Base-by-base conservation (phyloP, 2,797 vertebrate species). In the Pelobates cultripes region DNA sequence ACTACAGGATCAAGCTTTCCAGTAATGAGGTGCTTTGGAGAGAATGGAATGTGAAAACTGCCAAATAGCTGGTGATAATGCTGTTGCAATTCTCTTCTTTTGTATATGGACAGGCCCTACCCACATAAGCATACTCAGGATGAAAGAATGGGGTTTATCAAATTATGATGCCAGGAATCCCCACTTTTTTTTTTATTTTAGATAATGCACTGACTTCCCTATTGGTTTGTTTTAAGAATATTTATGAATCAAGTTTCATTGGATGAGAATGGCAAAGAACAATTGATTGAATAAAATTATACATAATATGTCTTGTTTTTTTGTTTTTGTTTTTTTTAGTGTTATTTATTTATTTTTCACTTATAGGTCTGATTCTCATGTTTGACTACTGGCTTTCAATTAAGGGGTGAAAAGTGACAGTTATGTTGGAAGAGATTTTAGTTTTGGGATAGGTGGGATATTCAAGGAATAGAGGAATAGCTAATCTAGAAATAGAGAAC, bases 201-300 rank as follows among this genome's bases (percentile, higher is more conserved):
- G 42, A 73, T 72, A 42, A 75, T 85, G 68, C 80, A 85, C 79
- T 82, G 77, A 82, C 13, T 60, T 42, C 70, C 43, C 64, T 28
- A 64, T 7, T 4, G 15, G 9, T 60, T 60, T 64, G n/a, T 40
- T 64, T 47, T 71, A 72, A 60, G 7, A 14, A 7, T 67, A 73
- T 80, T 80, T 80, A 80, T 69, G 28, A 70, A 82, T 17, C 42
- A 14, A 28, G 6, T 72, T 72, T 43, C 15, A 78, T 14, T 74
- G 60, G 15, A 61, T 51, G n/a, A 6, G 10, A 64, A 73, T 44
- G 17, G 42, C 47, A 71, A 10, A 41, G 44, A 76, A 81, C 40
- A 60, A 66, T 60, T 72, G 40, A 40, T 28, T 41, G 47, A 68
- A 78, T 47, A 55, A 70, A 45, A 53, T 73, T 64, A 28, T 28